Evolutionary conservation across 2,888 invertebrate genomes (phyloP), one percentile per base, ranked within the genome.

Genomic region (Lissocephala sabroskyi): DNA sequence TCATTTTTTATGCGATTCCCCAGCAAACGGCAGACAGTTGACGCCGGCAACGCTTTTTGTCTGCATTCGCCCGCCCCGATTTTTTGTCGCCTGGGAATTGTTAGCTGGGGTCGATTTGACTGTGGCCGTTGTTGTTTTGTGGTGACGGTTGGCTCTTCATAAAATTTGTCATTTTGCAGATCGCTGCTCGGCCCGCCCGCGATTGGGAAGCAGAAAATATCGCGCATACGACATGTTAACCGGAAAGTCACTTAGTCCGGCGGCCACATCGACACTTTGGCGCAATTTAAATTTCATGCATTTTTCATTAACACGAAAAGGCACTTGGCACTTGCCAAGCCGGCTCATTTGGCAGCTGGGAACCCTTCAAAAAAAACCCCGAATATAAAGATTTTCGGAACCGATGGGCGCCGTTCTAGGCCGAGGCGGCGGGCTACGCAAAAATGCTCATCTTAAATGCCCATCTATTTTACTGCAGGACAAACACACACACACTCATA

Each of bases 281-380:
- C 65, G 62, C 73, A 73, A 80, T 81, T 81, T 74, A 81, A 78
- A 80, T 78, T 81, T 80, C 79, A 81, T 81, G 79, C 76, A 81
- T 81, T 75, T 80, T 80, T 76, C 78, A 80, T 79, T 68, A 77
- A 67, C 74, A 61, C 62, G 32, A 52, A 58, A 62, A 65, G 52
- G 53, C 53, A 45, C 49, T 46, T 59, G 52, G 57, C 50, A 13
- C 33, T 11, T 33, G 35, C 23, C 23, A 23, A 16, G 26, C 28
- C 14, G 40, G 9, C 13, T 13, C 65, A 62, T 49, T 64, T 49
- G 55, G 54, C 33, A n/a, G n/a, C n/a, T n/a, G n/a, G n/a, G n/a
- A n/a, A n/a, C n/a, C n/a, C n/a, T n/a, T n/a, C n/a, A n/a, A n/a
- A n/a, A n/a, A n/a, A n/a, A n/a, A n/a, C n/a, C n/a, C n/a, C n/a